Percentiles rank a stretch among this genome's conserved stretches.
Conservation (phyloP, 2,797 vertebrate species). For the Champsocephalus gunnari region DNA sequence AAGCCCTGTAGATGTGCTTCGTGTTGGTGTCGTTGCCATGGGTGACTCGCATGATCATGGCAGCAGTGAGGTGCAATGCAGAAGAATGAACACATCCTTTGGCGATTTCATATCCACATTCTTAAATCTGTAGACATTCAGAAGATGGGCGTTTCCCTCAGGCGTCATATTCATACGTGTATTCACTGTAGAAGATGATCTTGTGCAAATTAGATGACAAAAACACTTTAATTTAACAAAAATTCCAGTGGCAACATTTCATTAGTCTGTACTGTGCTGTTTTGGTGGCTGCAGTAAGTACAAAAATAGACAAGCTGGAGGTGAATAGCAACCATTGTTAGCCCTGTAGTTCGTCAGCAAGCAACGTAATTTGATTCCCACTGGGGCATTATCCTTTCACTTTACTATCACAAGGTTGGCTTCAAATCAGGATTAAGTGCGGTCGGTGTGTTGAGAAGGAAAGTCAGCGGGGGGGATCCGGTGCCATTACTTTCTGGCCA, state of each 20-base stretch:
- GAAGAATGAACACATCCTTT: background rate
- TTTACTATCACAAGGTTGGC: background rate
- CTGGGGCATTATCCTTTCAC: background rate
- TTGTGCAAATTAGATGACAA: slow-evolving; percentile 29
- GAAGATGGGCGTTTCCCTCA: background rate
- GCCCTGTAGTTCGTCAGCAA: background rate
- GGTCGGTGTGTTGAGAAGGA: background rate
- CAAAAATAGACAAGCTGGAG: background rate
- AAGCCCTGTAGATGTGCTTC: slow-evolving; percentile 1
- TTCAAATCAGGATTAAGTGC: background rate
- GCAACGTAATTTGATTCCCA: slow-evolving; percentile 4
- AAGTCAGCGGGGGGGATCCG: background rate
- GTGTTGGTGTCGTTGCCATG: slow-evolving; percentile 42
- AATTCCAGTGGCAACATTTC: slow-evolving; percentile 5
- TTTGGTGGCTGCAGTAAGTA: background rate
- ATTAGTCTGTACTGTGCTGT: slow-evolving; percentile 13
- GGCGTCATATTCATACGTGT: background rate
- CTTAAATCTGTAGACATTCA: background rate
- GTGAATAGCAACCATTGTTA: background rate
- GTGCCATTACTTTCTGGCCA: background rate
- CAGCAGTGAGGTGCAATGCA: background rate
- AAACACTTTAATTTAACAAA: background rate
- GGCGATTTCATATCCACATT: background rate
- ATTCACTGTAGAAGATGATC: background rate
- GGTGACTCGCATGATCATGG: slow-evolving; percentile 37